A percentile compares a stretch with the other conserved stretches of the same genome.
These are phyloP conservation scores for Phrynosoma platyrhinos DNA, from an alignment of 2,113 vertebrate species.

Conservation along the genomic window DNA sequence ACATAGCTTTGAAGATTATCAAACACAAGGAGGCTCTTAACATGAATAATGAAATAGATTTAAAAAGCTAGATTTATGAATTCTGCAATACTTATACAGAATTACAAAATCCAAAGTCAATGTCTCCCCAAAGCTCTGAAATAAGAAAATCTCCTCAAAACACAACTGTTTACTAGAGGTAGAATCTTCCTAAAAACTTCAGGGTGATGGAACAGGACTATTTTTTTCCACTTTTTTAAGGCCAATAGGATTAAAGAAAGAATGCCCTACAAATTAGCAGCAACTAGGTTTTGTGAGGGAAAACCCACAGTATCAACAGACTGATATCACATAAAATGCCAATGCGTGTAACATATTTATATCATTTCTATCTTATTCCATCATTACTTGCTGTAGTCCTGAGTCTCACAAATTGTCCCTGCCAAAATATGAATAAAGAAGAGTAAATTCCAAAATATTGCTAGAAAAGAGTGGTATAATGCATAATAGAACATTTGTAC, in stretches of 20 bases:
- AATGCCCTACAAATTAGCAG: neutral
- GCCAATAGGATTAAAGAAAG: neutral
- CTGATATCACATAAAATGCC: neutral
- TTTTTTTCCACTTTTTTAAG: neutral
- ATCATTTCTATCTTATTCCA: fast-evolving
- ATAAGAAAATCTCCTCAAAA: neutral
- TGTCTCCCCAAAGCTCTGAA: fast-evolving
- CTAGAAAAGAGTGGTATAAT: neutral
- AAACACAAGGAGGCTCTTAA: neutral
- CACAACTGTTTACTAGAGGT: too few relatives aligned
- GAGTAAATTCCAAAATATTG: neutral
- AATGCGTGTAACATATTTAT: neutral
- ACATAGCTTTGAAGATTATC: neutral
- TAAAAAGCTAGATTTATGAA: neutral
- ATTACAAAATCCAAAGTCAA: neutral
- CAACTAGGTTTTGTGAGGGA: neutral
- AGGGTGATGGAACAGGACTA: neutral
- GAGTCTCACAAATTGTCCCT: neutral
- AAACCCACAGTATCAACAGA: neutral
- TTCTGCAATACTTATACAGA: neutral
- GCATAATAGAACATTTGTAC: neutral
- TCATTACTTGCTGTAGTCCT: fast-evolving
- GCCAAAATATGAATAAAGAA: neutral
- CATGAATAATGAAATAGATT: neutral
- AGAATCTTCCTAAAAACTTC: too few relatives aligned